Base-by-base conservation (phyloP, 2,888 invertebrate species). In the Pristionchus arcanus region DNA sequence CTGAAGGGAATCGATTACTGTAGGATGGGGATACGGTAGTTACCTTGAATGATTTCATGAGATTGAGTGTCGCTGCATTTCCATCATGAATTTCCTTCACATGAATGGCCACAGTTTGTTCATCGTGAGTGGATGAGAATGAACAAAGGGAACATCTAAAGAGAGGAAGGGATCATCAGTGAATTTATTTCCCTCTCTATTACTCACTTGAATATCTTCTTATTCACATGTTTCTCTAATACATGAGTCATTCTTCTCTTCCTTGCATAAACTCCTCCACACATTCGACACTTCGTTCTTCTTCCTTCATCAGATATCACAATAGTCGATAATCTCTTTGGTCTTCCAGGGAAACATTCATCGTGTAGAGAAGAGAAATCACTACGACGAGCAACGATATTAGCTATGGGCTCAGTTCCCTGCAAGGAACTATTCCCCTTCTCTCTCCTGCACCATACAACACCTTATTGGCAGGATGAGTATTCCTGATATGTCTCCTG, bases 261-360 rank as follows among this genome's bases (percentile, higher is more conserved):
- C 81, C 91, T 90, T 77, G 91, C 90, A 86, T 92, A 91, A 7
- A 92, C 91, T 88, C 90, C 77, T 53, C 90, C 92, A 87, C 93
- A 93, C 42, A 89, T 59, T 74, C 91, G 89, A 84, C 93, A 93
- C 88, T 93, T 93, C 16, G 93, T 91, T 63, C 92, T 90, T 42
- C 92, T 87, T 31, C 93, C 92, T 53, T 92, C 92, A 37, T 92
- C 90, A 16, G 92, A 91, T 42, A 93, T 93, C 1, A 91, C 92
- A 83, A 93, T 93, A 85, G 92, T 92, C 21, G 92, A 92, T 55
- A 93, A 90, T 5, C 93, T 90, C 74, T 93, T 93, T 16, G 93
- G 93, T 53, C 93, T 53, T 16, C 93, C 93, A 34, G 93, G 93
- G 90, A 93, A 93, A 89, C 93, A 93, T 89, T 90, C 91, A 89